phyloP scores from a whole-genome alignment of 1,140 invertebrate genomes.

The Achroia grisella region DNA sequence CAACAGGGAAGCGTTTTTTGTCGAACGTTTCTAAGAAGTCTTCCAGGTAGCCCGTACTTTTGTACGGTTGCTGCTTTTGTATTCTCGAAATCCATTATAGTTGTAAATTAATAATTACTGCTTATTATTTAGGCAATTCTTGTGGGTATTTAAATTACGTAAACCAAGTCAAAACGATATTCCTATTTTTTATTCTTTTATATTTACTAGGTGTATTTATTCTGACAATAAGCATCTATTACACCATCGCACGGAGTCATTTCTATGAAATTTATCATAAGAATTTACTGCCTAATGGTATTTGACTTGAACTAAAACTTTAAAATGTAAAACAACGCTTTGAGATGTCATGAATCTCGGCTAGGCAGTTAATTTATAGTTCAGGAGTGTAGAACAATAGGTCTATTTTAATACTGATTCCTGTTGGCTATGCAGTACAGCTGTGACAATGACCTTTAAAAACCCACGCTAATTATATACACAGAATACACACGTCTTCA shows the following conservation, averaged over 20 bases:
- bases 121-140: neutral
- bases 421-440: slow-evolving; percentile 34
- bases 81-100: slow-evolving; percentile 11
- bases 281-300: too few relatives aligned
- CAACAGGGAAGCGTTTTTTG: slow-evolving; percentile 49
- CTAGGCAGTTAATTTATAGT: slow-evolving; percentile 5
- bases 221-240: too few relatives aligned
- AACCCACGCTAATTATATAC: slow-evolving; percentile 70
- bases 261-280: too few relatives aligned
- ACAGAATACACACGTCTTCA: slow-evolving; percentile 3
- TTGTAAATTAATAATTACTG: neutral
- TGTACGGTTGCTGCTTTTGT: slow-evolving; percentile 23
- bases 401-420: slow-evolving; percentile 45
- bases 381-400: slow-evolving; percentile 16
- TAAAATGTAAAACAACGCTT: too few relatives aligned
- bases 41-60: slow-evolving; percentile 48
- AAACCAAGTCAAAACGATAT: too few relatives aligned
- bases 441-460: slow-evolving; percentile 68
- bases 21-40: slow-evolving; percentile 43
- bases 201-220: too few relatives aligned
- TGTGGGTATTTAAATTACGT: neutral
- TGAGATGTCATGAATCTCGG: neutral
- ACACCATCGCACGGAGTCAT: too few relatives aligned
- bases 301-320: too few relatives aligned
- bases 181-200: too few relatives aligned